A percentile compares a stretch with the other conserved stretches of the same genome.
These are phyloP conservation scores for Diploptera punctata DNA, from an alignment of 2,888 invertebrate genomes.

Conservation along the genomic window DNA sequence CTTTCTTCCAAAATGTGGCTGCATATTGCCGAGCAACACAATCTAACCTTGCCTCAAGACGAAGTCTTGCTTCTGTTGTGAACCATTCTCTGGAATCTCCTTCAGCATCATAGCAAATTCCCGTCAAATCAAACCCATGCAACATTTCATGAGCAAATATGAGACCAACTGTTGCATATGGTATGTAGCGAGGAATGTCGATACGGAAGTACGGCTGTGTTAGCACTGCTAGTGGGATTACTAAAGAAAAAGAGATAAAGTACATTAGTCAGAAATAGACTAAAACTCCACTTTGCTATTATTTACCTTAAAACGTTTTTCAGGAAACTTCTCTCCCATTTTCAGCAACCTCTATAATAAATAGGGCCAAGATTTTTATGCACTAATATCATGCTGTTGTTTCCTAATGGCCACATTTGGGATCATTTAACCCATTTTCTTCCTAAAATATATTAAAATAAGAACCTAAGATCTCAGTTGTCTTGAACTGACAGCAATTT, in stretches of 20 bases:
- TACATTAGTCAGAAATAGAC: too few relatives aligned
- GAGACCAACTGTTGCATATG: slow-evolving; percentile 58
- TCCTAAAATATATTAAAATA: too few relatives aligned
- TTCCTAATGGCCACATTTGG: too few relatives aligned
- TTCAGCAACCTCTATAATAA: too few relatives aligned
- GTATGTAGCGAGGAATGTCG: slow-evolving; percentile 57
- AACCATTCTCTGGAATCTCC: slow-evolving; percentile 54
- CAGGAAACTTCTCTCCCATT: too few relatives aligned
- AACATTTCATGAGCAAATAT: slow-evolving; percentile 60
- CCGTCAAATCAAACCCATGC: slow-evolving; percentile 57
- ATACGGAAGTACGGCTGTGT: slow-evolving; percentile 58
- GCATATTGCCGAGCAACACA: slow-evolving; percentile 59
- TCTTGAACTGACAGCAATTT: too few relatives aligned
- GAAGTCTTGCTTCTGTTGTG: slow-evolving; percentile 54
- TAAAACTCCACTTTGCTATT: too few relatives aligned
- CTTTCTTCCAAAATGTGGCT: slow-evolving; percentile 54
- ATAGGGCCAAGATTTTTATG: too few relatives aligned
- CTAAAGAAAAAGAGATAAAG: slow-evolving; percentile 49
- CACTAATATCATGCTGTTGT: too few relatives aligned
- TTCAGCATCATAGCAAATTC: slow-evolving; percentile 52
- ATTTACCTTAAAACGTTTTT: too few relatives aligned
- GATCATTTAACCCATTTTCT: too few relatives aligned
- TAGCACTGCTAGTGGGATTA: slow-evolving; percentile 59
- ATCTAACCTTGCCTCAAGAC: slow-evolving; percentile 55
- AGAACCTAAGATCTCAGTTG: too few relatives aligned